Evolutionary conservation across 1,140 invertebrate species (phyloP), one percentile per base, ranked within the genome.

Genomic region (Radopholus similis): DNA sequence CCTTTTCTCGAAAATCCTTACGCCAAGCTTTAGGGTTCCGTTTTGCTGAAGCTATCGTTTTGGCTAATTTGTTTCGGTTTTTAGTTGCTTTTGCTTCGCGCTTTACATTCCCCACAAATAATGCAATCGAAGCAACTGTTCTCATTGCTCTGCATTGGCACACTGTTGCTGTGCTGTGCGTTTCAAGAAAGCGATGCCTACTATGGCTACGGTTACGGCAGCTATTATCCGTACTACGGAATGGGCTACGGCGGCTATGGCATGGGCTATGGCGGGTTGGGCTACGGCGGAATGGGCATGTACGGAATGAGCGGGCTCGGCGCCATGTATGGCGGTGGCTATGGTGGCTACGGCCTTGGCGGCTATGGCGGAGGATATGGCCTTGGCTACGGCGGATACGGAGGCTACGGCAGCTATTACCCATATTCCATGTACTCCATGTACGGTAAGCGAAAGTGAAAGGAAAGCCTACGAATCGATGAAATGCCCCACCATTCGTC

Each of bases 371-470:
- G 57, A 2, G 35, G 40, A 8, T 32, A 37, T 42, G 57, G 57
- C 23, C 15, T 60, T 6, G 57, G 57, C 26, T 60, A 60, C n/a
- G 35, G 57, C 1, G 15, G 35, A 15, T 54, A 54, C 40, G 57
- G 57, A 6, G 35, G 11, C 0, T 44, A 21, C 26, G 57, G 57
- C 1, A 60, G n/a, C n/a, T n/a, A n/a, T n/a, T n/a, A n/a, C n/a
- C n/a, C 21, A 5, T 47, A 6, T 49, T 49, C 6, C 6, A 2
- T 21, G 30, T 6, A 6, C 21, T 6, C 30, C 21, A 6, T 23
- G 8, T 5, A 23, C 4, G 3, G 1, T 49, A 6, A 49, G 8
- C 21, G 23, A 4, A 3, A 5, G 44, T 49, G 21, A 23, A 23
- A 23, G 18, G 23, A 47, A 18, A 18, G 18, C 23, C 23, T 18